Base-by-base conservation (phyloP, 2,888 invertebrate species). In the Noctuana brunneofusca region DNA sequence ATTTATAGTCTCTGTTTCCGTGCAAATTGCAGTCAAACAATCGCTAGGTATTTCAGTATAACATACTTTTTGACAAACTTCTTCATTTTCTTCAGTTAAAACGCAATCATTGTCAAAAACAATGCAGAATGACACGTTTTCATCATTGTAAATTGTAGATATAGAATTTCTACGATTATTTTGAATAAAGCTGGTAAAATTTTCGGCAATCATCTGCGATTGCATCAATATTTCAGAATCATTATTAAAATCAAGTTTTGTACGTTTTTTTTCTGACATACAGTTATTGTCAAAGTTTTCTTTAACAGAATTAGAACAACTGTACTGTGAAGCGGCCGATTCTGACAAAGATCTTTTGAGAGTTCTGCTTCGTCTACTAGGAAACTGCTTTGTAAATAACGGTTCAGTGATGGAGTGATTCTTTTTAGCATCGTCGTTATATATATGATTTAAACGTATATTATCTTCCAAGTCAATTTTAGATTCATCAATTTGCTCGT, bases 271-370 rank as follows among this genome's bases (percentile, higher is more conserved):
- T 22, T 80, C 71, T 64, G 68, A 38, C 4, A 22, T 53, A 52
- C 9, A 46, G 41, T 35, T 35, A 50, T 68, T 60, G 8, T 63
- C 64, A 55, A 52, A 56, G 53, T 52, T 67, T 58, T 43, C 50
- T 52, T 46, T 63, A 12, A 14, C 22, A 16, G 12, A 9, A 18
- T 12, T 14, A 32, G 27, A 16, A 41, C 22, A 27, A n/a, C 57
- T 72, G 68, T 43, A 69, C 69, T 5, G 62, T 66, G 67, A 16
- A 16, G 38, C 32, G 3, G 82, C 89, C 60, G 89, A 86, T 71
- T 91, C 90, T 27, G 90, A 90, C 52, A 85, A 71, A 22, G 88
- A 89, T 66, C 90, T 79, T 76, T 90, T 90, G 22, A 87, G 77
- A 38, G 71, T 64, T 62, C 65, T 68, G 20, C 70, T 56, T 22